Percentiles rank a stretch among this genome's conserved stretches.
Evolutionary conservation across 2,888 invertebrate genomes (phyloP).

Genomic region (Sabatieria punctata): DNA sequence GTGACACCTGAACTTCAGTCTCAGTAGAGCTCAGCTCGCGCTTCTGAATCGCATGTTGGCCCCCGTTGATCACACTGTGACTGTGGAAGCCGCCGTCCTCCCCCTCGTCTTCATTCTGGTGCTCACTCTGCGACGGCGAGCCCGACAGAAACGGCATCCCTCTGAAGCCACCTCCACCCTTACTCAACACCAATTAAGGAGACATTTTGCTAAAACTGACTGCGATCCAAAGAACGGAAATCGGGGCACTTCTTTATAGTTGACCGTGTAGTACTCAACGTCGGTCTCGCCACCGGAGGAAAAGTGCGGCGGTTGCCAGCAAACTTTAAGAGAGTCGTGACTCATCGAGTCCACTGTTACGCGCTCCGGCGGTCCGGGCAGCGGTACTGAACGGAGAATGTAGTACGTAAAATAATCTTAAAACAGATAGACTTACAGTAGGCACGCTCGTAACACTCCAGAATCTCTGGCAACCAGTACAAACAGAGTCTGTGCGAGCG

Average conservation of each 20-base stretch:
- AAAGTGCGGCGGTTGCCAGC: constrained; percentile 16
- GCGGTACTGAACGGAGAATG: constrained; percentile 16
- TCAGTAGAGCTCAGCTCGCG: too few species aligned
- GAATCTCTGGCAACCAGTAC: constrained; percentile 29
- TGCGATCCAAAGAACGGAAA: constrained; percentile 18
- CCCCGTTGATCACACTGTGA: too few species aligned
- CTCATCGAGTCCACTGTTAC: constrained; percentile 18
- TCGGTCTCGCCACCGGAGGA: constrained; percentile 6
- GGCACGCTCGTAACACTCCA: constrained; percentile 25
- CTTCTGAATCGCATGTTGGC: too few species aligned
- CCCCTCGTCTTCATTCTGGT: not conserved
- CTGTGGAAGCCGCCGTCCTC: not conserved
- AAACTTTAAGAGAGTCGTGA: constrained; percentile 16
- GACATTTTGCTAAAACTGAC: not conserved
- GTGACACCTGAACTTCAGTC: too few species aligned
- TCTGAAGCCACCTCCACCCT: constrained; percentile 12
- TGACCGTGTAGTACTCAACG: constrained; percentile 19
- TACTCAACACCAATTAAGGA: too few species aligned
- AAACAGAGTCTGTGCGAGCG: constrained; percentile 27
- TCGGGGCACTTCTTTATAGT: constrained; percentile 20
- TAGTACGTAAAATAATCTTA: too few species aligned
- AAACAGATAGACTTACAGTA: constrained; percentile 15
- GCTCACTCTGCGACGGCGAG: not conserved
- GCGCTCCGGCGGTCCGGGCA: constrained; percentile 18
- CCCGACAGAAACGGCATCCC: too few species aligned